These are phyloP conservation scores for Amphipyra berbera DNA, from an alignment of 2,888 invertebrate genomes.

Conservation along the genomic window DNA sequence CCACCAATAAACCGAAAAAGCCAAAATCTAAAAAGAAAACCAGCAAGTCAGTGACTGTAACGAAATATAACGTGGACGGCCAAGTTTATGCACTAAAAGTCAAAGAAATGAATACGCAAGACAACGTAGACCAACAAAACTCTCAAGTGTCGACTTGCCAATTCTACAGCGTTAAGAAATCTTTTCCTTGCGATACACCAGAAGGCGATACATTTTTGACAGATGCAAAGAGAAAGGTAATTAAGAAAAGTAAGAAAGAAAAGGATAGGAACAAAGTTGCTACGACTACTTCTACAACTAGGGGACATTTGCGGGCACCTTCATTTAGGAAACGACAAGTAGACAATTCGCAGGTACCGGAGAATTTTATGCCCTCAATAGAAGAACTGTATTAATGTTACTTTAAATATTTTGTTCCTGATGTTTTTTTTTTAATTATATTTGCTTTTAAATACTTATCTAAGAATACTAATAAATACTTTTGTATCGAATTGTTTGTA, in stretches of 20 bases:
- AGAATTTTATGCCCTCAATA: constrained; percentile 76
- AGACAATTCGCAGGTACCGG: constrained; percentile 71
- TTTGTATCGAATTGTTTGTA: constrained; percentile 1
- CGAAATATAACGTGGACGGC: constrained; percentile 72
- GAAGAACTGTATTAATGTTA: constrained; percentile 67
- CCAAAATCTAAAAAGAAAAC: constrained; percentile 59
- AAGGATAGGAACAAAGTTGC: constrained; percentile 47
- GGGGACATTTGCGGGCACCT: constrained; percentile 39
- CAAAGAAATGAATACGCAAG: constrained; percentile 64
- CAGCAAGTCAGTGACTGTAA: constrained; percentile 67
- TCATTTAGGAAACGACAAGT: constrained; percentile 70
- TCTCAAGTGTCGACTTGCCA: constrained; percentile 63
- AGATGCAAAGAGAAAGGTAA: constrained; percentile 63
- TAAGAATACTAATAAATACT: constrained; percentile 9
- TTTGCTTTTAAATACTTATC: constrained; percentile 13
- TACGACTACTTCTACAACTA: constrained; percentile 43
- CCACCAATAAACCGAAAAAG: constrained; percentile 51
- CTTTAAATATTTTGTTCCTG: constrained; percentile 1
- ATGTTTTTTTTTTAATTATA: constrained; percentile 2
- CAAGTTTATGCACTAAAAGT: constrained; percentile 76
- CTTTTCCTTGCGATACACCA: constrained; percentile 70
- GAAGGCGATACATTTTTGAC: constrained; percentile 68
- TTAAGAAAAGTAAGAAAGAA: constrained; percentile 68
- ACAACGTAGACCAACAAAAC: constrained; percentile 32
- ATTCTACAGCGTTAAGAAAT: constrained; percentile 75